These are phyloP conservation scores for Dorcus parallelipipedus DNA, from an alignment of 2,888 invertebrate genomes.

Conservation along the genomic window DNA sequence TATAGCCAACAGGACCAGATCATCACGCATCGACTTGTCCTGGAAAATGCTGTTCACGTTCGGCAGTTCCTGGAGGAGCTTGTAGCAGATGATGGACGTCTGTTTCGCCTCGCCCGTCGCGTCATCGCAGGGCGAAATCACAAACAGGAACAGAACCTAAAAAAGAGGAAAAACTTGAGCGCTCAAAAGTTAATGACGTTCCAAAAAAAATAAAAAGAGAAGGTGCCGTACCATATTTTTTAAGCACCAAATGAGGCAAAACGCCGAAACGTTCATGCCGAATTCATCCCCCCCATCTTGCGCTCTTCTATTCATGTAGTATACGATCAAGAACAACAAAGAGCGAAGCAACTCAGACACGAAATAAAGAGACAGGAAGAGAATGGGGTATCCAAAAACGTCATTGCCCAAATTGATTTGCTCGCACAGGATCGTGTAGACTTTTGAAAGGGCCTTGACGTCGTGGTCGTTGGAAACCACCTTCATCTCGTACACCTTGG, in stretches of 20 bases:
- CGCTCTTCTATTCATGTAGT: not conserved
- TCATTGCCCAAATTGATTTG: constrained; percentile 4
- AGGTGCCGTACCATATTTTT: constrained; percentile 4
- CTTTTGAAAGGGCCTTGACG: not conserved
- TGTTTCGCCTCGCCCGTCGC: constrained; percentile 4
- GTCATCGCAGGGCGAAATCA: not conserved
- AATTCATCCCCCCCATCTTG: not conserved
- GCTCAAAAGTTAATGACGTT: not conserved
- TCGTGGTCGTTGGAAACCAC: not conserved
- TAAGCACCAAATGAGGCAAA: constrained; percentile 5
- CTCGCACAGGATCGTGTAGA: constrained; percentile 5
- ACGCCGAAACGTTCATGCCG: not conserved
- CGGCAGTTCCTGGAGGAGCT: not conserved
- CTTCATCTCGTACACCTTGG: not conserved
- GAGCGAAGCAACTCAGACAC: not conserved
- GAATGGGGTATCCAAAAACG: constrained; percentile 2
- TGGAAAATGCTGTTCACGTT: too few species aligned
- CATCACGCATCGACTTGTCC: too few species aligned
- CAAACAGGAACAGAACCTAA: too few species aligned
- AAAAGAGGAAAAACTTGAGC: too few species aligned
- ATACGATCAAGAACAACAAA: constrained; percentile 1
- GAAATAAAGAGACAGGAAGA: not conserved
- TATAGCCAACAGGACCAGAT: too few species aligned
- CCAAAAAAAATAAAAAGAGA: not conserved
- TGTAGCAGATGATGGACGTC: constrained; percentile 9